Percentiles rank a stretch among this genome's conserved stretches.
phyloP scores from a whole-genome alignment of 2,888 invertebrate genomes.

The Calliphora vomitoria region DNA sequence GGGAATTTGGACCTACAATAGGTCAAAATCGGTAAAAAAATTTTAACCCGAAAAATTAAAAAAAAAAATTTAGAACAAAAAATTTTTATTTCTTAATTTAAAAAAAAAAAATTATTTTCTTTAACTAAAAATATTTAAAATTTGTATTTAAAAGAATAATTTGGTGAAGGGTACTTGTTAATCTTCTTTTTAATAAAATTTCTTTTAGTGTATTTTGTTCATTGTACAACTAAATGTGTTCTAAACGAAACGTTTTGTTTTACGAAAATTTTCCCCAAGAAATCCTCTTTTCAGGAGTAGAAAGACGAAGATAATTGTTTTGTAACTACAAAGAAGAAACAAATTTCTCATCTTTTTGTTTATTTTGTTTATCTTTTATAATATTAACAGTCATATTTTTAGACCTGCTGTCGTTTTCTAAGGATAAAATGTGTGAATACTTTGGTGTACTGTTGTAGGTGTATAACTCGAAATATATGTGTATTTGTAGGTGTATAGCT shows the following conservation, averaged over 20 bases:
- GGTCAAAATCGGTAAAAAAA: no score
- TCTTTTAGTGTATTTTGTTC: not conserved
- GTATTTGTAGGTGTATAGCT: constrained; percentile 44
- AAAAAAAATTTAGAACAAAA: no score
- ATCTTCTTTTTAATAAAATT: not conserved
- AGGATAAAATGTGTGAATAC: not conserved
- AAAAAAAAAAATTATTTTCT: no score
- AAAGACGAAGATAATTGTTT: not conserved
- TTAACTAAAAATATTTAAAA: no score
- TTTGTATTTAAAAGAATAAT: no score
- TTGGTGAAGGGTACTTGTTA: no score
- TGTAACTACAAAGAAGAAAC: not conserved
- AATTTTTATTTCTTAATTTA: no score
- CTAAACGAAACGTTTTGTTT: not conserved
- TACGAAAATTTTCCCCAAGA: not conserved
- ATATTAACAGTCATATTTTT: not conserved
- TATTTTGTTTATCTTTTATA: not conserved
- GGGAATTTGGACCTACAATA: no score
- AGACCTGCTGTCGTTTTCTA: not conserved
- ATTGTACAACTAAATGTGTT: not conserved
- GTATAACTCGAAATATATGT: constrained; percentile 57
- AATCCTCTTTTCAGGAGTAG: not conserved
- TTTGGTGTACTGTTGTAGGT: constrained; percentile 15
- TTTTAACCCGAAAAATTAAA: no score
- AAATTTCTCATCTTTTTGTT: not conserved